Evolutionary conservation across 2,888 invertebrate genomes (phyloP).

Genomic region (Drosophila infuscata): DNA sequence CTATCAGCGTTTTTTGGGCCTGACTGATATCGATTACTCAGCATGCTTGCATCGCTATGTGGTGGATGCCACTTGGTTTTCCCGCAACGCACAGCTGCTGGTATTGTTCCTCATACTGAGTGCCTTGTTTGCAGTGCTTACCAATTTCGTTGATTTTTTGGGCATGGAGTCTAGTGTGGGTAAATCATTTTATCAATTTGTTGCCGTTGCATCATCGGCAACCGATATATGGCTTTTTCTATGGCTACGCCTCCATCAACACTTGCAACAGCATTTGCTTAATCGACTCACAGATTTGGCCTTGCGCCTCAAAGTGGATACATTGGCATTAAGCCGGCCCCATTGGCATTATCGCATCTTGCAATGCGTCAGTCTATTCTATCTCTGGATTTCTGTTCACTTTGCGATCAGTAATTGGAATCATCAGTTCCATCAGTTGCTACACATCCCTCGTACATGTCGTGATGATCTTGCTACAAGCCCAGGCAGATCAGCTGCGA

Average conservation of each 20-base stretch:
- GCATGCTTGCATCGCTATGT: conserved; percentile 20
- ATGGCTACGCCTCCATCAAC: conserved; percentile 26
- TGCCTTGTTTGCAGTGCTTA: neutral
- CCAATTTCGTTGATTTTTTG: conserved; percentile 3
- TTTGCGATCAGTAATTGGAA: conserved; percentile 1
- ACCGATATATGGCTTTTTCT: conserved; percentile 21
- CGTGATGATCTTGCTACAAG: conserved; percentile 13
- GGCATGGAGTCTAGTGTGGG: conserved; percentile 11
- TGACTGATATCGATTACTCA: conserved; percentile 33
- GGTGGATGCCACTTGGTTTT: conserved; percentile 15
- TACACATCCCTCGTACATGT: conserved; percentile 37
- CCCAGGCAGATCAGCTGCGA: conserved; percentile 10
- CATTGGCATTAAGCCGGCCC: conserved; percentile 2
- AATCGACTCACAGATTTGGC: conserved; percentile 27
- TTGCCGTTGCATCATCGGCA: neutral
- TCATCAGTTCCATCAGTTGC: conserved; percentile 18
- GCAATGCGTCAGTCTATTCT: conserved; percentile 12
- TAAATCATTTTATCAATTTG: neutral
- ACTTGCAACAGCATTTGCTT: conserved; percentile 19
- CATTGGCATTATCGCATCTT: conserved; percentile 18
- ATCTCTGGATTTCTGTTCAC: neutral
- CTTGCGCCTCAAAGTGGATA: conserved; percentile 14
- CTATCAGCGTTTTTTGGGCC: conserved; percentile 43
- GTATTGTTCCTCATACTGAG: conserved; percentile 9
- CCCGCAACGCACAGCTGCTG: conserved; percentile 7